A percentile compares a stretch with the other conserved stretches of the same genome.
These are phyloP conservation scores for Dioctria rufipes DNA, from an alignment of 2,888 invertebrate species.

Conservation along the genomic window DNA sequence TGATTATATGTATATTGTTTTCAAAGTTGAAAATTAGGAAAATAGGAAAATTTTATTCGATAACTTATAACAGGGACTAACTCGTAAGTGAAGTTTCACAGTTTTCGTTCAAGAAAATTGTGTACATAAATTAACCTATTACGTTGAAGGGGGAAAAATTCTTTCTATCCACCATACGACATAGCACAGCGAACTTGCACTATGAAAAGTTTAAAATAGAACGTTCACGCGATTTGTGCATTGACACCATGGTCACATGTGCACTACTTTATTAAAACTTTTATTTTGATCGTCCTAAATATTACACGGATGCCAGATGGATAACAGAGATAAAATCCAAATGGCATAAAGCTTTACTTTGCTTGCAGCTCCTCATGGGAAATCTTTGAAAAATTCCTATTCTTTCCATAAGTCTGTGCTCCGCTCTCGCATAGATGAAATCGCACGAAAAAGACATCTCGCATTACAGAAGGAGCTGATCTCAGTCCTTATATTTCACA, in stretches of 20 bases:
- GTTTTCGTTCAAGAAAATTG: too few relatives aligned
- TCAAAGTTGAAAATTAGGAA: too few relatives aligned
- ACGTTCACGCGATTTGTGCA: not conserved
- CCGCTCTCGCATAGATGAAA: not conserved
- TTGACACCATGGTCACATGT: slow-evolving; percentile 9
- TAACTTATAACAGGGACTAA: too few relatives aligned
- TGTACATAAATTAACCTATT: too few relatives aligned
- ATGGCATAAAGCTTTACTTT: slow-evolving; percentile 16
- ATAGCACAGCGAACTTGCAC: too few relatives aligned
- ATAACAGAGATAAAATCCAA: slow-evolving; percentile 36
- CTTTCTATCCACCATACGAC: too few relatives aligned
- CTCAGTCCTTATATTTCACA: slow-evolving; percentile 16
- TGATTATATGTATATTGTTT: too few relatives aligned
- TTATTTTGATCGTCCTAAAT: slow-evolving; percentile 34
- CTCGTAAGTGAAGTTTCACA: too few relatives aligned
- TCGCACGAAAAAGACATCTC: slow-evolving; percentile 11
- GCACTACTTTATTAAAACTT: slow-evolving; percentile 13
- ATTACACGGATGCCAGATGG: slow-evolving; percentile 31
- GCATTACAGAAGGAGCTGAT: slow-evolving; percentile 19
- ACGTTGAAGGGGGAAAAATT: too few relatives aligned
- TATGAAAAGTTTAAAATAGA: too few relatives aligned
- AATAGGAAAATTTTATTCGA: too few relatives aligned
- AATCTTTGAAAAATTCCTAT: slow-evolving; percentile 11
- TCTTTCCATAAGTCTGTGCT: slow-evolving; percentile 1
- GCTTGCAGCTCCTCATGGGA: slow-evolving; percentile 28